Evolutionary conservation across 2,888 invertebrate genomes (phyloP), one percentile per base, ranked within the genome.

Genomic region (Tachina fera): DNA sequence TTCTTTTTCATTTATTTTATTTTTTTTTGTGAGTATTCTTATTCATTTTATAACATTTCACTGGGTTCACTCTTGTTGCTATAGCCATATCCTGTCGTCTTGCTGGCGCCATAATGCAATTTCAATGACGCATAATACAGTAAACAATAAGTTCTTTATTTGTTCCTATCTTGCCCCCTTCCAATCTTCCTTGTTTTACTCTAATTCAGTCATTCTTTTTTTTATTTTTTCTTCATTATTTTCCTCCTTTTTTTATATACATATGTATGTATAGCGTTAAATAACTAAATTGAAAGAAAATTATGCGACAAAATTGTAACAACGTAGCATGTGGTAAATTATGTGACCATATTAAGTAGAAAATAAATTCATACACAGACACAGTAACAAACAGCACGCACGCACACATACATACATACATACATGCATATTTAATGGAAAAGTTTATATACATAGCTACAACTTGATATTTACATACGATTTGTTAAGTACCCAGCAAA

Each of bases 21-120:
- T 14, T 51, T 31, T 67, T 58, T 9, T 31, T 31, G 19, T 22
- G 22, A 22, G 22, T 68, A 68, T 63, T 68, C 22, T 51, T 56
- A 47, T 51, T 67, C 51, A n/a, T 60, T 71, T 67, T 72, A 61
- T 43, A 43, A 9, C 61, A 31, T 65, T 75, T 75, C 22, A 1
- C 5, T 75, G 58, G 16, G 43, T 70, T 65, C 67, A 65, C 60
- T 83, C 67, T 78, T 77, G 72, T 72, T 83, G 72, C 82, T 84
- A 19, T 45, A 80, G 81, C 71, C 78, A 82, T 80, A 86, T 83
- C 86, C 83, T 84, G 83, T 78, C 87, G 87, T 78, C 87, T 78
- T 77, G 65, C 71, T 74, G 87, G 81, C 87, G 87, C 87, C 87
- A 63, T 87, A 84, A 87, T 87, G 87, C 87, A 87, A 87, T 87